These are phyloP conservation scores for Strix occidentalis DNA, from an alignment of 2,797 vertebrate species.

Conservation along the genomic window DNA sequence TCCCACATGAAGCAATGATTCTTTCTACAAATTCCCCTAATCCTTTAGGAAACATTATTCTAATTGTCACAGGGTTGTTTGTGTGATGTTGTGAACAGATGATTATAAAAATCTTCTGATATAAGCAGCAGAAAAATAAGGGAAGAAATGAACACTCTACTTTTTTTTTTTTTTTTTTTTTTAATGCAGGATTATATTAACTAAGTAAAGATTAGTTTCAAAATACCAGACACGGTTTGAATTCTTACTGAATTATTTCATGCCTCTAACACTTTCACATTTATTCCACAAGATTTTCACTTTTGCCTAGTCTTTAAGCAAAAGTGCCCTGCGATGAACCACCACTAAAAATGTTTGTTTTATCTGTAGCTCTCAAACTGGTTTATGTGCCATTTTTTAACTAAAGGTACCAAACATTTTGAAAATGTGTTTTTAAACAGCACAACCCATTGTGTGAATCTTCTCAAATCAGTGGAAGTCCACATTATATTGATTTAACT, in stretches of 20 bases:
- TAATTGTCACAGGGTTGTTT: constrained; percentile 23
- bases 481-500: background rate
- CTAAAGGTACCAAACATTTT: background rate
- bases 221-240: constrained; percentile 25
- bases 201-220: constrained; percentile 36
- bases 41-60: constrained; percentile 23
- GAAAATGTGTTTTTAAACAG: background rate
- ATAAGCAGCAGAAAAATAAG: constrained; percentile 1
- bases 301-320: background rate
- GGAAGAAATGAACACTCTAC: background rate
- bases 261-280: background rate
- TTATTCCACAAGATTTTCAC: constrained; percentile 10
- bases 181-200: background rate
- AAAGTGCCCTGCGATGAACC: background rate
- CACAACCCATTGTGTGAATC: background rate
- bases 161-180: background rate
- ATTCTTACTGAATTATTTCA: constrained; percentile 22
- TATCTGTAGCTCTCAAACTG: background rate
- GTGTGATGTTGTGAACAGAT: background rate
- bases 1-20: constrained; percentile 22
- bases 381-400: background rate
- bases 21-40: constrained; percentile 18
- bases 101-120: background rate
- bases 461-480: background rate
- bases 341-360: background rate